These are phyloP conservation scores for Pterocles orientalis DNA, from an alignment of 2,113 vertebrate species.

Conservation along the genomic window DNA sequence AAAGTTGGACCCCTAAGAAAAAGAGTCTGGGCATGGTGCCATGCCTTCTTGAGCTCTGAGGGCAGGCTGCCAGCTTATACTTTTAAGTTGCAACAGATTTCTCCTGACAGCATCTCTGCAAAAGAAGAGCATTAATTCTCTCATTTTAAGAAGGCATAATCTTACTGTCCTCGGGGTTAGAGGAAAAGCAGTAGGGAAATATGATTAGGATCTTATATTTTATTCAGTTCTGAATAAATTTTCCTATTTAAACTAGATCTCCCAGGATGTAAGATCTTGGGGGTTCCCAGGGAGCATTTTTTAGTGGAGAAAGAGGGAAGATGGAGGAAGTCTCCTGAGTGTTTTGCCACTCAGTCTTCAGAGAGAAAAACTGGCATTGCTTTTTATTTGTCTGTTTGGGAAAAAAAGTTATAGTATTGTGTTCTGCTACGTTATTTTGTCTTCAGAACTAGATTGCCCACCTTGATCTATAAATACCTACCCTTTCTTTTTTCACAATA, in stretches of 20 bases:
- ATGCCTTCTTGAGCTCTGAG: slow-evolving; percentile 15
- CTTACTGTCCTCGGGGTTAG: background rate
- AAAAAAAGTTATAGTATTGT: background rate
- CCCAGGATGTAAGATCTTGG: background rate
- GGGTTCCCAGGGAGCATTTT: background rate
- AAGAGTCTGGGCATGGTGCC: slow-evolving; percentile 37
- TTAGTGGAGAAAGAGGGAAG: background rate
- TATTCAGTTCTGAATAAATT: slow-evolving; percentile 21
- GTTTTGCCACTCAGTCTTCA: background rate
- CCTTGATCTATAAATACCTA: background rate
- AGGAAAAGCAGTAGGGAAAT: background rate
- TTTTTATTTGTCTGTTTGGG: background rate
- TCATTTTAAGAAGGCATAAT: background rate
- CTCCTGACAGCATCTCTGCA: background rate
- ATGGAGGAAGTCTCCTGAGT: background rate
- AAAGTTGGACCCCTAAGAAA: background rate
- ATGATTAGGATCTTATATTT: background rate
- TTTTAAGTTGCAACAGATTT: background rate
- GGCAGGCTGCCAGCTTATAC: slow-evolving; percentile 47
- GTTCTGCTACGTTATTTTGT: background rate
- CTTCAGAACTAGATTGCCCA: background rate
- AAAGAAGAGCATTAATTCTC: background rate
- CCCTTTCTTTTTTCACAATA: background rate
- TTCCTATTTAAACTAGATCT: slow-evolving; percentile 18
- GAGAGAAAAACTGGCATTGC: background rate